Base-by-base conservation (phyloP, 2,888 invertebrate species). In the Psylliodes chrysocephalus region DNA sequence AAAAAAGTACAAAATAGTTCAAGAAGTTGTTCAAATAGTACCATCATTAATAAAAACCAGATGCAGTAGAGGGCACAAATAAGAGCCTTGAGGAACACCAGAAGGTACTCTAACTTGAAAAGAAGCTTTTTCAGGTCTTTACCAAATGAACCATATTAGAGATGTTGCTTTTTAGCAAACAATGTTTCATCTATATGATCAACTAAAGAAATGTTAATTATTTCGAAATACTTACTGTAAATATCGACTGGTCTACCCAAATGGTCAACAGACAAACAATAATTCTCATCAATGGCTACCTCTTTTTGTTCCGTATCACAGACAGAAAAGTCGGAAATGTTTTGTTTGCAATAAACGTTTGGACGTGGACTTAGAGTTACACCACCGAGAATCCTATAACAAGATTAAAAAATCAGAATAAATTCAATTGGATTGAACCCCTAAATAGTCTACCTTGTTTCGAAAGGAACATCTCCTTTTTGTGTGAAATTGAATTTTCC, bases 401-500 rank as follows among this genome's bases (percentile, higher is more conserved):
- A 63, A 68, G 57, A 44, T 35, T 42, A 40, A 52, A 52, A 17
- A 25, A 15, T n/a, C 56, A n/a, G 8, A 28, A 25, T 14, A n/a
- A 42, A 8, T n/a, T 7, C 8, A 6, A n/a, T n/a, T n/a, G n/a
- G n/a, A 0, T 1, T 12, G 15, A n/a, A n/a, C n/a, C n/a, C n/a
- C 3, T 22, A 22, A 22, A 22, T 22, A 28, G n/a, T 57, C 55
- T 64, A 74, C 76, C 79, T 89, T 0, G 97, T 98, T 84, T 91
- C 92, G 77, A 98, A 97, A 28, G 86, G 88, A 28, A 94, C 91
- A 71, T 96, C 95, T n/a, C 96, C 96, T 74, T 84, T 87, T 83
- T 98, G 98, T 0, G 91, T 90, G 78, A 98, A 98, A 81, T 91
- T 93, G 79, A 95, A 98, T 82, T 98, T 96, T 1, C 98, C 98